phyloP scores from a whole-genome alignment of 2,888 invertebrate species.

The Diadegma fenestrale region DNA sequence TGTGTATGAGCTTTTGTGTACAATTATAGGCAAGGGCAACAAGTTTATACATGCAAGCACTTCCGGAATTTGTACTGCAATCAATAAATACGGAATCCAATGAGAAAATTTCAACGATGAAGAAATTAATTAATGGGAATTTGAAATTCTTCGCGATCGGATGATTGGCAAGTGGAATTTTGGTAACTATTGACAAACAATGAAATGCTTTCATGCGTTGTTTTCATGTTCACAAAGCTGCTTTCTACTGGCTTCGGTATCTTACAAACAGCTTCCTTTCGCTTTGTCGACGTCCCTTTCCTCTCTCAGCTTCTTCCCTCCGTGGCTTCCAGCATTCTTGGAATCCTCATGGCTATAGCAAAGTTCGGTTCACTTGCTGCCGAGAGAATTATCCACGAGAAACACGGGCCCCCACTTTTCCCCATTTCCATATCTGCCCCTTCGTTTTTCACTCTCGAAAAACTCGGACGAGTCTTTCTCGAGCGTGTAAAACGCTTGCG shows the following conservation, averaged over 20 bases:
- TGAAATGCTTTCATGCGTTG: neutral
- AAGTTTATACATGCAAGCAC: neutral
- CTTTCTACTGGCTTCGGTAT: neutral
- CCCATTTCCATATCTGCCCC: constrained; percentile 67
- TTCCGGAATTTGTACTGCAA: neutral
- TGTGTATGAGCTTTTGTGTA: neutral
- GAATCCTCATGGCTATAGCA: constrained; percentile 33
- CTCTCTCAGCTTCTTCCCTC: constrained; percentile 56
- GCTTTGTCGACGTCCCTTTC: constrained; percentile 11
- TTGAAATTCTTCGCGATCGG: neutral
- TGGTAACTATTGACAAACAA: neutral
- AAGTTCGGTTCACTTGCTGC: constrained; percentile 65
- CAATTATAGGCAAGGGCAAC: neutral
- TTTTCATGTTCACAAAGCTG: neutral
- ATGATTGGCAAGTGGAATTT: neutral
- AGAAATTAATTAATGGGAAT: neutral
- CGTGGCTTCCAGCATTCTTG: constrained; percentile 51
- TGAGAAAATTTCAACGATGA: neutral
- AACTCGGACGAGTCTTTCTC: constrained; percentile 68
- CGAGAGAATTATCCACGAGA: constrained; percentile 78
- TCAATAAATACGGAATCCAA: neutral
- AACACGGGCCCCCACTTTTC: constrained; percentile 77
- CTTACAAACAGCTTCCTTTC: constrained; percentile 9
- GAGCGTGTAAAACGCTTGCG: constrained; percentile 48
- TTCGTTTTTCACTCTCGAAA: constrained; percentile 37